A percentile compares a stretch with the other conserved stretches of the same genome.
Conservation (phyloP, 2,888 invertebrate genomes). For the Apamea monoglypha region DNA sequence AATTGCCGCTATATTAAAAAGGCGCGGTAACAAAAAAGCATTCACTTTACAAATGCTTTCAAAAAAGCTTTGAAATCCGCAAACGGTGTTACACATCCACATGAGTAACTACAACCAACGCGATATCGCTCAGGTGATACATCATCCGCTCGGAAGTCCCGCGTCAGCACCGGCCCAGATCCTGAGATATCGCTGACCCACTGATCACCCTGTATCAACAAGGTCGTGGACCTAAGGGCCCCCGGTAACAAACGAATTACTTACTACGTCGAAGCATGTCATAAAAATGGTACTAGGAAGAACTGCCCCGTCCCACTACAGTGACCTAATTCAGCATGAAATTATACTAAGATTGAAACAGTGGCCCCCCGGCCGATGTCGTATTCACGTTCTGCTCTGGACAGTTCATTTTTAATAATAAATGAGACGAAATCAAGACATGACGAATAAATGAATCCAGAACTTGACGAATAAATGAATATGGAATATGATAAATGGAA, state of each 20-base stretch:
- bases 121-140: slow-evolving; percentile 77
- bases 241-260: slow-evolving; percentile 29
- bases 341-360: slow-evolving; percentile 89
- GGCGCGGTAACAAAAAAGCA: not conserved
- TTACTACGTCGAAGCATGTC: slow-evolving; percentile 22
- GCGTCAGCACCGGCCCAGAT: slow-evolving; percentile 80
- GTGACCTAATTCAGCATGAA: slow-evolving; percentile 87
- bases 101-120: slow-evolving; percentile 71
- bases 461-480: slow-evolving; percentile 91
- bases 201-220: slow-evolving; percentile 69
- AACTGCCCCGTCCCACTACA: slow-evolving; percentile 66
- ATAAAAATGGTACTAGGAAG: slow-evolving; percentile 63
- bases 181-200: slow-evolving; percentile 79
- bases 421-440: slow-evolving; percentile 91
- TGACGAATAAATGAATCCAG: slow-evolving; percentile 91
- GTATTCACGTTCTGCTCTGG: slow-evolving; percentile 86
- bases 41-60: slow-evolving; percentile 31
- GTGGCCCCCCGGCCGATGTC: slow-evolving; percentile 86
- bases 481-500: slow-evolving; percentile 91
- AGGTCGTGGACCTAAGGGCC: slow-evolving; percentile 57
- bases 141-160: slow-evolving; percentile 76
- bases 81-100: slow-evolving; percentile 53
- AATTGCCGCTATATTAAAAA: not conserved
- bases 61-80: slow-evolving; percentile 43
- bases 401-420: slow-evolving; percentile 91